Conservation (phyloP, 2,113 vertebrate species). For the Myotis brandtii region DNA sequence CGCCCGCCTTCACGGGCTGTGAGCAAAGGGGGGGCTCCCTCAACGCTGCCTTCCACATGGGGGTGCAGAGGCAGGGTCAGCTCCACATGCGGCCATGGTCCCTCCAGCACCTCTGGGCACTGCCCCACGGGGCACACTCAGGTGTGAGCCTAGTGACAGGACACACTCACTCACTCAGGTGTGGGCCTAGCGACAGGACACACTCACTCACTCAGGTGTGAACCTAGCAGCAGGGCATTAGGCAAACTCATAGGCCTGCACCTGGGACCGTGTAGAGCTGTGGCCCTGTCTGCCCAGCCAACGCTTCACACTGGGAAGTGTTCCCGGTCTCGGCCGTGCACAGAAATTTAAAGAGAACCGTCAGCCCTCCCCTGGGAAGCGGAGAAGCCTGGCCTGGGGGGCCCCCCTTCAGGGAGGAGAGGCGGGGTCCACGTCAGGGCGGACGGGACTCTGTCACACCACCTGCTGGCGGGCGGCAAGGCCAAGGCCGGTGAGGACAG, state of each 20-base stretch:
- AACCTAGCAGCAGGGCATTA: too few species aligned
- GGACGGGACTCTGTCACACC: rapidly evolving
- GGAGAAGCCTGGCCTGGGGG: background rate
- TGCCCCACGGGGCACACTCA: background rate
- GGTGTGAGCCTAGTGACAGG: too few species aligned
- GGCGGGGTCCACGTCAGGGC: background rate
- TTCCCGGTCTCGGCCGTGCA: background rate
- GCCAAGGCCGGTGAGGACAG: too few species aligned
- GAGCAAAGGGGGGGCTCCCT: rapidly evolving
- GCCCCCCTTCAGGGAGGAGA: background rate
- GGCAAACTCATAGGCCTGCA: rapidly evolving
- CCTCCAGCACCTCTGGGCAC: too few species aligned
- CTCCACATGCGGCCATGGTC: rapidly evolving
- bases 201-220: too few species aligned
- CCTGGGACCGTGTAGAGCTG: rapidly evolving
- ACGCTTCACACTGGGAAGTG: rapidly evolving
- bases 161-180: too few species aligned
- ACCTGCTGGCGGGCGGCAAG: rapidly evolving
- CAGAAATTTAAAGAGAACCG: background rate
- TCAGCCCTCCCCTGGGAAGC: background rate
- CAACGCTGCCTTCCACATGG: rapidly evolving
- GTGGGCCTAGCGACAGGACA: too few species aligned
- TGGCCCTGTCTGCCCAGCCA: rapidly evolving
- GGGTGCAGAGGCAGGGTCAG: rapidly evolving
- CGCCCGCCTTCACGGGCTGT: rapidly evolving